Percentiles rank a stretch among this genome's conserved stretches.
phyloP scores from a whole-genome alignment of 2,888 invertebrate species.

The Lepeophtheirus nordmannii region DNA sequence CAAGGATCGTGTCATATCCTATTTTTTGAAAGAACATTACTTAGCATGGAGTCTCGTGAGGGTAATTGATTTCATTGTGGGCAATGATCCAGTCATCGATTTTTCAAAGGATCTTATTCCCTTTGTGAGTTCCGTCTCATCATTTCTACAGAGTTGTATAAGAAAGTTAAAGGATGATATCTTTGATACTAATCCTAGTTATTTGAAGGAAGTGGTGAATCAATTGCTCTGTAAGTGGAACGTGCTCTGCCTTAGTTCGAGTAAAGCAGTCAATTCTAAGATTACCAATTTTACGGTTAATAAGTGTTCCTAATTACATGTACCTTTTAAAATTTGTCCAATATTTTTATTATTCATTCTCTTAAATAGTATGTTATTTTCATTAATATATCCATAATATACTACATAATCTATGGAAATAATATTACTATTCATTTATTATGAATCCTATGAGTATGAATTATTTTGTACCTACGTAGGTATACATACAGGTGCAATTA shows the following conservation, averaged over 20 bases:
- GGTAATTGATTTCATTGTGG: not conserved
- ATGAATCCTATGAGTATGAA: too few species aligned
- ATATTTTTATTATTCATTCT: too few species aligned
- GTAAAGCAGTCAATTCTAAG: not conserved
- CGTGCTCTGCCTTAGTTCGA: not conserved
- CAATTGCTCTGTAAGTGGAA: not conserved
- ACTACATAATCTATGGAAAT: too few species aligned
- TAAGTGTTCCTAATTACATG: too few species aligned
- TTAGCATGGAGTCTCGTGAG: not conserved
- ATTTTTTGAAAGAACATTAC: not conserved
- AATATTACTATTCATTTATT: too few species aligned
- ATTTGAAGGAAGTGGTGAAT: not conserved
- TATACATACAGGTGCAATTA: too few species aligned
- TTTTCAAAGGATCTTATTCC: not conserved
- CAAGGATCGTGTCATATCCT: too few species aligned
- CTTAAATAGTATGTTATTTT: too few species aligned
- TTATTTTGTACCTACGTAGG: too few species aligned
- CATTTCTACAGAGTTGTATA: not conserved
- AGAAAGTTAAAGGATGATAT: not conserved
- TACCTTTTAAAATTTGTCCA: too few species aligned
- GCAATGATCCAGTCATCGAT: not conserved
- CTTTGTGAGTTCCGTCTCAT: not conserved
- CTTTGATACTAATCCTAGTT: not conserved
- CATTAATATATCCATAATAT: too few species aligned
- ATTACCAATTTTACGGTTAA: not conserved